Conservation (phyloP, 2,888 invertebrate genomes). For the Apamea crenata region DNA sequence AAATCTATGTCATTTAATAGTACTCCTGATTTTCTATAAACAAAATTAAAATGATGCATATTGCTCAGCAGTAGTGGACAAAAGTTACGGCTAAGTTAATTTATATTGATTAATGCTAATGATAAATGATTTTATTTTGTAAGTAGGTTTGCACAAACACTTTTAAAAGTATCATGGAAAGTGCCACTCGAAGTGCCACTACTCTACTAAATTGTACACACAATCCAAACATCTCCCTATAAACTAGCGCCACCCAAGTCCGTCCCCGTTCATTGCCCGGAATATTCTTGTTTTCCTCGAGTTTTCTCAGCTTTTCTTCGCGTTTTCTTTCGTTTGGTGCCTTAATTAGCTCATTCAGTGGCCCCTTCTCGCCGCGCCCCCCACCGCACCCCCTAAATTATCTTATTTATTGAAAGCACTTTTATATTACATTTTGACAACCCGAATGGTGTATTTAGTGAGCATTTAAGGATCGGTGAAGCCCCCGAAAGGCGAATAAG, state of each 20-base stretch:
- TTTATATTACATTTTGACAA: slow-evolving; percentile 86
- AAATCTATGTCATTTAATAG: no score
- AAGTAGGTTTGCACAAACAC: no score
- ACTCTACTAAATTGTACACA: neutral
- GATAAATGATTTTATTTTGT: no score
- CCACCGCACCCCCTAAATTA: slow-evolving; percentile 80
- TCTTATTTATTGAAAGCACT: slow-evolving; percentile 89
- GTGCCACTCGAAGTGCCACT: neutral
- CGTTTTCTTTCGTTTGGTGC: slow-evolving; percentile 88
- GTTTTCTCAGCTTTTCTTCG: slow-evolving; percentile 89
- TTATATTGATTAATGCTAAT: no score
- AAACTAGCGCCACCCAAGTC: slow-evolving; percentile 58
- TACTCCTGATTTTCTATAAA: no score
- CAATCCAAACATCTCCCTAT: neutral
- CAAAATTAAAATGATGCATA: no score
- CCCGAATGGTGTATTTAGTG: slow-evolving; percentile 83
- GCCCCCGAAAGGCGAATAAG: slow-evolving; percentile 62
- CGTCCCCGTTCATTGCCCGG: slow-evolving; percentile 75
- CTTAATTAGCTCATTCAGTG: slow-evolving; percentile 90
- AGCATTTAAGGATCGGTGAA: slow-evolving; percentile 75
- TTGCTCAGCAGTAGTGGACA: no score
- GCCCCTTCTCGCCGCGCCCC: slow-evolving; percentile 71
- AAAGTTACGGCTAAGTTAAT: no score
- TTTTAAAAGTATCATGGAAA: neutral
- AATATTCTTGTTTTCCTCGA: slow-evolving; percentile 89